Percentiles rank a stretch among this genome's conserved stretches.
phyloP scores from a whole-genome alignment of 1,140 invertebrate genomes.

The Drosophila pectinifera region DNA sequence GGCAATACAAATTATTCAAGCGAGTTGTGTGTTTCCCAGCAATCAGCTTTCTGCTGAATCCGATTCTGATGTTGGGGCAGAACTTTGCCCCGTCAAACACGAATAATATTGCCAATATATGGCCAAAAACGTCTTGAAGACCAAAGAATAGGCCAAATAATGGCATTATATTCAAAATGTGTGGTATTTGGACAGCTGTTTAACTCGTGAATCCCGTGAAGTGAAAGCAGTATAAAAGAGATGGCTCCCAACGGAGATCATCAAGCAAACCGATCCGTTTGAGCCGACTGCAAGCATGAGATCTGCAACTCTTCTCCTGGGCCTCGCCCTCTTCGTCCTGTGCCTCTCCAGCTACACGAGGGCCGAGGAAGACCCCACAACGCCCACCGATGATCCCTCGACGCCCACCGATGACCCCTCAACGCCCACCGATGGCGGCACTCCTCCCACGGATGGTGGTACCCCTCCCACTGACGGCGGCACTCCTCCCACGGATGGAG shows the following conservation, averaged over 20 bases:
- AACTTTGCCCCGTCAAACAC: background rate
- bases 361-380: background rate
- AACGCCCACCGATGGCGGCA: conserved; percentile 1
- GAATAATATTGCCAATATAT: conserved; percentile 16
- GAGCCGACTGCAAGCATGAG: conserved; percentile 17
- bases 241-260: background rate
- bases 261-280: conserved; percentile 6
- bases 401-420: conserved; percentile 13
- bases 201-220: conserved; percentile 5
- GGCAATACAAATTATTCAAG: background rate
- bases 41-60: background rate
- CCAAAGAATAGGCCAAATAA: background rate
- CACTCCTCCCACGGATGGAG: conserved; percentile 3
- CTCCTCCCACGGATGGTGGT: conserved; percentile 5
- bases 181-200: conserved; percentile 23
- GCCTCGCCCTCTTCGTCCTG: conserved; percentile 21
- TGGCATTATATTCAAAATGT: background rate
- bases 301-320: conserved; percentile 13
- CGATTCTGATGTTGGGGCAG: background rate
- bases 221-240: conserved; percentile 14
- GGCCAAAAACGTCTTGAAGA: background rate
- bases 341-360: conserved; percentile 7
- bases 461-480: conserved; percentile 12
- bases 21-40: background rate
- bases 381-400: conserved; percentile 3